phyloP scores from a whole-genome alignment of 2,113 vertebrate species.

The Oceanites oceanicus region DNA sequence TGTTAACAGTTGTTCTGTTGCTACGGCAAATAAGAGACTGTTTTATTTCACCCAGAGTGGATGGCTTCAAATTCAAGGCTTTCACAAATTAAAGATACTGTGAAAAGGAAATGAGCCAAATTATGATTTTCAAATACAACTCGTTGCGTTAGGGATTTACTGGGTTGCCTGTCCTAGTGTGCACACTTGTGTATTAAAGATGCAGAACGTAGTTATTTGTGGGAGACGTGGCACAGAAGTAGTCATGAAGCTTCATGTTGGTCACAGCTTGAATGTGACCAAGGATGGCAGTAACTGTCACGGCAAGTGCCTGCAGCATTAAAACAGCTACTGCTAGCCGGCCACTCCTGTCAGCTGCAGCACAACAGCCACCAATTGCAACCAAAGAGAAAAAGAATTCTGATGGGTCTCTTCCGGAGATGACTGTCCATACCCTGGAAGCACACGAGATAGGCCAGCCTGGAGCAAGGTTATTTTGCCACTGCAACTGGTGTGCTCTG shows the following conservation, averaged over 20 bases:
- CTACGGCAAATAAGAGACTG: fast-evolving
- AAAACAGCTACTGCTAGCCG: neutral
- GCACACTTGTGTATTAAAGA: neutral
- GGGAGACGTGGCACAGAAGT: neutral
- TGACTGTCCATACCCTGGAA: neutral
- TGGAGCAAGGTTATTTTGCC: neutral
- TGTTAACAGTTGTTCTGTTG: neutral
- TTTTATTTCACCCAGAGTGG: neutral
- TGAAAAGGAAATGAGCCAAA: neutral
- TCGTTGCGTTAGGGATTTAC: neutral
- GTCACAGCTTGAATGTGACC: neutral
- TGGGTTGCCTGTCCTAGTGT: neutral
- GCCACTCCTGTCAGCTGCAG: neutral
- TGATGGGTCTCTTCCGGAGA: neutral
- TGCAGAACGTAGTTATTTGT: neutral
- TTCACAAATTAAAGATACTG: neutral
- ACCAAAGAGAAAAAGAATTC: neutral
- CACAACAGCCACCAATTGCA: neutral
- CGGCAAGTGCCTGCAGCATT: neutral
- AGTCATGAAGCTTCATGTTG: neutral
- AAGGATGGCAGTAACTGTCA: neutral
- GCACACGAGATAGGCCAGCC: neutral
- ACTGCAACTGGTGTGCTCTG: neutral
- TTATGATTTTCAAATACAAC: neutral
- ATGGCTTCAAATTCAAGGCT: neutral